Evolutionary conservation across 1,140 invertebrate species (phyloP), one percentile per base, ranked within the genome.

Genomic region (Marisa cornuarietis): DNA sequence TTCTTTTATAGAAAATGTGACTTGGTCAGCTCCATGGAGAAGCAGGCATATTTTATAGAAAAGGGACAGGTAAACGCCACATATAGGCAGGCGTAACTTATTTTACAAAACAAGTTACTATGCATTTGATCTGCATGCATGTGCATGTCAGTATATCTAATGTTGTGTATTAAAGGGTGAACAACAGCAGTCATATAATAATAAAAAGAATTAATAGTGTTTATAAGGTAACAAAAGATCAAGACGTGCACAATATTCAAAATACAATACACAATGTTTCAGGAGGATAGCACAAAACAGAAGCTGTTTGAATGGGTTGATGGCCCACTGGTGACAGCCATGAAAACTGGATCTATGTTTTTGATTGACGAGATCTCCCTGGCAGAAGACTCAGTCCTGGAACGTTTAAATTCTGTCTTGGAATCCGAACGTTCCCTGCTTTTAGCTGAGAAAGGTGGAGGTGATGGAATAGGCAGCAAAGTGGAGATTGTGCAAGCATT

Each of bases 341-440:
- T 99, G 98, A 93, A 93, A 84, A 91, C 94, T 24, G 98, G 98
- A 0, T 92, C 94, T 74, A 93, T 97, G 81, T 98, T 99, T 87
- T 92, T 99, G 51, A 96, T 98, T 0, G 99, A 99, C 92, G 99
- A 99, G 94, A 99, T 99, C 84, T 99, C 99, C 7, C 91, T 99
- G 63, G 98, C 99, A 0, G 98, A 99, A 90, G 99, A 99, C 87
- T 99, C 98, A 84, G 99, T 99, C 13, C 91, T 99, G 68, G 99
- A 99, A 92, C 93, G 99, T 88, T 90, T 99, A 22, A 99, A 99
- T 92, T 98, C 81, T 71, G 93, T 99, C 58, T 91, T 99, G 20
- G 99, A 99, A 92, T 95, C 97, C 0, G 97, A 99, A 90, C 93
- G 97, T 71, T 96, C 94, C 72, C 91, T 99, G 13, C 90, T 99